These are phyloP conservation scores for Rotaria macrura DNA, from an alignment of 2,888 invertebrate species.

Conservation along the genomic window DNA sequence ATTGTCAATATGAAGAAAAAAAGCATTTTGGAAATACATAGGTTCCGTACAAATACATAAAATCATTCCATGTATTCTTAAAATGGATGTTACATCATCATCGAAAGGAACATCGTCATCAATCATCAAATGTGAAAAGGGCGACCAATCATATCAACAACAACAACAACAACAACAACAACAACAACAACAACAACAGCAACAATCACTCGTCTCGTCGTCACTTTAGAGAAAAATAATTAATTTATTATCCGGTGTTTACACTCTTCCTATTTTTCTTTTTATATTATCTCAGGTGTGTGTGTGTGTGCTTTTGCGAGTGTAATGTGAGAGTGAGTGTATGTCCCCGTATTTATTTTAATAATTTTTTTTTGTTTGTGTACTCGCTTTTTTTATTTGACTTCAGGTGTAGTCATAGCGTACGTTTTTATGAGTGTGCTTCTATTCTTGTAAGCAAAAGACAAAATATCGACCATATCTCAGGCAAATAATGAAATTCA, in stretches of 20 bases:
- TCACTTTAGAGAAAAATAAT: background rate
- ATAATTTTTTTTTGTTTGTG: background rate
- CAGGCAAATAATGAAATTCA: background rate
- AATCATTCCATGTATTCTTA: conserved; percentile 7
- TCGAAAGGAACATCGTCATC: background rate
- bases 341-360: background rate
- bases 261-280: background rate
- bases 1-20: no score
- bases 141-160: background rate
- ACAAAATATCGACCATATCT: background rate
- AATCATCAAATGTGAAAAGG: background rate
- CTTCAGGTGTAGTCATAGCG: background rate
- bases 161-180: background rate
- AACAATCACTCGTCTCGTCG: background rate
- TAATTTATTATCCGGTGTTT: background rate
- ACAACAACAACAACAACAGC: no score
- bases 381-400: background rate
- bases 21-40: background rate
- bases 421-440: background rate
- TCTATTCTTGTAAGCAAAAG: background rate
- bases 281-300: background rate
- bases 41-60: background rate
- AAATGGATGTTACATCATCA: background rate
- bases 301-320: background rate
- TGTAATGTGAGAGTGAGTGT: no score